A percentile compares a stretch with the other conserved stretches of the same genome.
These are phyloP conservation scores for Pagrus major DNA, from an alignment of 2,113 vertebrate genomes.

Conservation along the genomic window DNA sequence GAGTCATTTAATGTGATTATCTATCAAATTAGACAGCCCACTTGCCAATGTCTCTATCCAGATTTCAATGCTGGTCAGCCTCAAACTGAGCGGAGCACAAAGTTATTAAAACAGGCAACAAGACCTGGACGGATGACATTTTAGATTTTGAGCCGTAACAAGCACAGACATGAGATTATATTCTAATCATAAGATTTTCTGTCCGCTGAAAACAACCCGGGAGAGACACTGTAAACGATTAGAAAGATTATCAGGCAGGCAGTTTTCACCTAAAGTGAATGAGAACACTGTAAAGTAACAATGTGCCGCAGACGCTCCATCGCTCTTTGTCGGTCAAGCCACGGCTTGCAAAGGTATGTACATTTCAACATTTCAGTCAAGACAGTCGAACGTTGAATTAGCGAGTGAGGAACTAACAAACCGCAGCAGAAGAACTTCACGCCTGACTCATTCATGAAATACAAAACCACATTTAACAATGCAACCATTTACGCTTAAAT, in stretches of 20 bases:
- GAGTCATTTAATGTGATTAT: background rate
- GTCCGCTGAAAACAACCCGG: conserved; percentile 12
- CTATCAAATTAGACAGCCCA: background rate
- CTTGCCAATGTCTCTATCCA: background rate
- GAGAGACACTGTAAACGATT: conserved; percentile 1
- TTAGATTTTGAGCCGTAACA: conserved; percentile 8
- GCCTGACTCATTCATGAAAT: background rate
- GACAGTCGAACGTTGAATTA: conserved; percentile 21
- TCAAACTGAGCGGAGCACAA: background rate
- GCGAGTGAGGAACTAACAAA: background rate
- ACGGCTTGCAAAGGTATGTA: conserved; percentile 71
- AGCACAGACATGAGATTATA: conserved; percentile 8
- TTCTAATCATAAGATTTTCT: conserved; percentile 15
- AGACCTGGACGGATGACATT: conserved; percentile 15
- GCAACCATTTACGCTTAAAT: background rate
- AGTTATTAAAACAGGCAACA: conserved; percentile 21
- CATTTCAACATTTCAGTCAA: conserved; percentile 35
- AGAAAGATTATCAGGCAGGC: background rate
- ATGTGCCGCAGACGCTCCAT: conserved; percentile 7
- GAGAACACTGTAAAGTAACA: conserved; percentile 23
- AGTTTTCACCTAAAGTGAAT: background rate
- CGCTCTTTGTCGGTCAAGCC: conserved; percentile 46
- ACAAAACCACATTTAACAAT: background rate
- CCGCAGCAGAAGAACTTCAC: background rate
- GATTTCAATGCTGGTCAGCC: background rate